These are phyloP conservation scores for Vireo griseus DNA, from an alignment of 2,797 vertebrate genomes.

Conservation along the genomic window DNA sequence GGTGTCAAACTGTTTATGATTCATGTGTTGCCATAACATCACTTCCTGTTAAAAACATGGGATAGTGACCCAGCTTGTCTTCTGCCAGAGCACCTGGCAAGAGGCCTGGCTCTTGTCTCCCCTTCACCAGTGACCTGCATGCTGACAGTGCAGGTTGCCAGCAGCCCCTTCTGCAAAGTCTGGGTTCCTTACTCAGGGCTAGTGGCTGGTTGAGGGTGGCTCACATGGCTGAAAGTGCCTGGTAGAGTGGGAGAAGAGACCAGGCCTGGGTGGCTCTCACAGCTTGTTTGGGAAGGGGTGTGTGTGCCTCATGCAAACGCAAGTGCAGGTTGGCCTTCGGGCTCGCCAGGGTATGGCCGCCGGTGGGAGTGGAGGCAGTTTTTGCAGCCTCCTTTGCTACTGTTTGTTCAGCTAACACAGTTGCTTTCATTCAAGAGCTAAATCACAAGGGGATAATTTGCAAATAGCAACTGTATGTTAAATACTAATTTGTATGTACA, in stretches of 20 bases:
- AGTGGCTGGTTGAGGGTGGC: neutral
- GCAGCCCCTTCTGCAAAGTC: neutral
- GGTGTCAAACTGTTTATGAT: slow-evolving; percentile 20
- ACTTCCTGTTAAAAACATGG: neutral
- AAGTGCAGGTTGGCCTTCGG: accelerated
- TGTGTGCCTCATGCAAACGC: accelerated
- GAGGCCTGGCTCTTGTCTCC: accelerated
- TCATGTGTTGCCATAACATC: slow-evolving; percentile 16
- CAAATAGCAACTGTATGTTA: slow-evolving; percentile 64
- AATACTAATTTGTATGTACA: slow-evolving; percentile 70
- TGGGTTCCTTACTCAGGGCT: neutral
- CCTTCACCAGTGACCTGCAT: accelerated
- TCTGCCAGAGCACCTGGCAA: neutral
- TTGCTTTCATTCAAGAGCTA: slow-evolving; percentile 39
- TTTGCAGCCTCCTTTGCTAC: slow-evolving; percentile 1
- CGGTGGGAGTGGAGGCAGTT: neutral
- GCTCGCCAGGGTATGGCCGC: accelerated
- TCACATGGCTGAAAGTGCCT: accelerated
- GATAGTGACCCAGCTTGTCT: neutral
- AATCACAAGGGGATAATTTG: slow-evolving; percentile 61
- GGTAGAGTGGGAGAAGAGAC: neutral
- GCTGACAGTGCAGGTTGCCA: neutral
- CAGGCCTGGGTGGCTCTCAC: neutral
- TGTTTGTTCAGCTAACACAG: slow-evolving; percentile 52
- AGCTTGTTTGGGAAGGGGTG: neutral